phyloP scores from a whole-genome alignment of 2,888 invertebrate species.

The Hirtodrosophila trivittata region DNA sequence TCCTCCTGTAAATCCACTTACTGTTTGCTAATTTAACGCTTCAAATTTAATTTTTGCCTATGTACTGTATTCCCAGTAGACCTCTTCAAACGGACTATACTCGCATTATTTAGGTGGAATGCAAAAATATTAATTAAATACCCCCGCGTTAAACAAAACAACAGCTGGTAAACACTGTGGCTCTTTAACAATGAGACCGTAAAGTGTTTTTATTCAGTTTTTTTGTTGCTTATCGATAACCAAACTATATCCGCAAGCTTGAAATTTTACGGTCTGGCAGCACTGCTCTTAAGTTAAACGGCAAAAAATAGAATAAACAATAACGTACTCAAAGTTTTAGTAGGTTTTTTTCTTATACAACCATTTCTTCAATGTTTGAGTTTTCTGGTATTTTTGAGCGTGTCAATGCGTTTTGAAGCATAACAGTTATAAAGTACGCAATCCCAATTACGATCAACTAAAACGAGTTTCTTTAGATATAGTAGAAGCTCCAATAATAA shows the following conservation, averaged over 20 bases:
- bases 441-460: constrained; percentile 80
- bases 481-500: no score
- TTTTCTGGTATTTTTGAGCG: background rate
- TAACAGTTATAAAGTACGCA: constrained; percentile 70
- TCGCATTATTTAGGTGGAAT: background rate
- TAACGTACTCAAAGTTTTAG: background rate
- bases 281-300: no score
- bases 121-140: constrained; percentile 17
- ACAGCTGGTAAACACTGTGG: background rate
- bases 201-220: background rate
- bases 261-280: no score
- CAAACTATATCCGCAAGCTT: no score
- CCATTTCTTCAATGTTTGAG: background rate
- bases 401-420: constrained; percentile 55
- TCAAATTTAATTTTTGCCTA: no score
- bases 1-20: background rate
- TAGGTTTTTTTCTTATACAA: constrained; percentile 2
- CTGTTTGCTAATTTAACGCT: background rate
- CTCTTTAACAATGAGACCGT: constrained; percentile 6
- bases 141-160: constrained; percentile 20
- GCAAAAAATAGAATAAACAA: background rate
- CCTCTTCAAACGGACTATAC: no score
- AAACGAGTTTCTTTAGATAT: no score
- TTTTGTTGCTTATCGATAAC: background rate
- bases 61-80: no score